A percentile compares a stretch with the other conserved stretches of the same genome.
Evolutionary conservation across 2,113 vertebrate genomes (phyloP).

Genomic region (Cyrtonyx montezumae): DNA sequence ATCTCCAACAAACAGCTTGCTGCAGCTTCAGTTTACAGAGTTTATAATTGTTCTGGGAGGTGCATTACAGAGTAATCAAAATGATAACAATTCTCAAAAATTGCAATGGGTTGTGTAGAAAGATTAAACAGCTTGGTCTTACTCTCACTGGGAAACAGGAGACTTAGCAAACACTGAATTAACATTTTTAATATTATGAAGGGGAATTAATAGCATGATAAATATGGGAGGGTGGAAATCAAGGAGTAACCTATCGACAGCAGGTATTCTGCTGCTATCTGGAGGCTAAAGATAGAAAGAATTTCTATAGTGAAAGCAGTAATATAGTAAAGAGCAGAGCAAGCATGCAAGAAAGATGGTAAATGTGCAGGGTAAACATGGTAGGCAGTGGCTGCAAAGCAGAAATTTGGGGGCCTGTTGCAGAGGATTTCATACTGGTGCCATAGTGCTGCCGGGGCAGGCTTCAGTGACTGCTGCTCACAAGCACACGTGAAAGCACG

Average conservation of each 20-base stretch:
- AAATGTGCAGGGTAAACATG: accelerated
- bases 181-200: slow-evolving; percentile 72
- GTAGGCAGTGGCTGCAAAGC: not conserved
- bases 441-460: not conserved
- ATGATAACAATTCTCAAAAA: slow-evolving; percentile 64
- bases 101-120: not conserved
- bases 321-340: not conserved
- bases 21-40: slow-evolving; percentile 25
- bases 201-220: slow-evolving; percentile 63
- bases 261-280: slow-evolving; percentile 56
- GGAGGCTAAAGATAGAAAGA: slow-evolving; percentile 18
- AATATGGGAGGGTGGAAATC: not conserved
- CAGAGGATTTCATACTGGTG: not conserved
- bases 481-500: not conserved
- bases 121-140: slow-evolving; percentile 71
- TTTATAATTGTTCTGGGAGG: slow-evolving; percentile 68
- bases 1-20: not conserved
- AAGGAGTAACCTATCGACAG: not conserved
- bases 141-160: slow-evolving; percentile 38
- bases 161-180: slow-evolving; percentile 63
- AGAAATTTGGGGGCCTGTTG: not conserved
- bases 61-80: slow-evolving; percentile 61
- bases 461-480: not conserved
- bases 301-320: not conserved
- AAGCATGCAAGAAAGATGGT: accelerated